A percentile compares a stretch with the other conserved stretches of the same genome.
phyloP scores from a whole-genome alignment of 2,113 vertebrate genomes.

The Rattus rattus region DNA sequence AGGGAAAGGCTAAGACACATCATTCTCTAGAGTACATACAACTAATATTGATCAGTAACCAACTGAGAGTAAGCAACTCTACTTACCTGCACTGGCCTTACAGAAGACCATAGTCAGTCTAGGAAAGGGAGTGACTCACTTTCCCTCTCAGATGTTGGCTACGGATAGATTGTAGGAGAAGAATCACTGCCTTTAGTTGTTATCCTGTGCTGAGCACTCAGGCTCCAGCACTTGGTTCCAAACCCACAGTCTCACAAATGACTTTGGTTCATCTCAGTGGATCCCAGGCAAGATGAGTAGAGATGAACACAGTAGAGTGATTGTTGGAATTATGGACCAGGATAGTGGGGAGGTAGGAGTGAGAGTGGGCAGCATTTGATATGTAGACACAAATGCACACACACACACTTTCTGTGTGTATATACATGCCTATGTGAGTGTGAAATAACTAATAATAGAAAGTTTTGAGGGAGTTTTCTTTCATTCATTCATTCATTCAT shows the following conservation, averaged over 20 bases:
- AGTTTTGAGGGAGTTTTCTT: not conserved
- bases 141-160: not conserved
- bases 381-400: not conserved
- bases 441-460: not conserved
- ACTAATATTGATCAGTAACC: not conserved
- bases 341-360: not conserved
- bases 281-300: not conserved
- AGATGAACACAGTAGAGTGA: not conserved
- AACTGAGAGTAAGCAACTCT: not conserved
- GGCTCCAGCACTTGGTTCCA: not conserved
- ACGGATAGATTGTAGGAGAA: not conserved
- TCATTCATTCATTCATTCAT: not conserved
- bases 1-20: not conserved
- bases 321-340: not conserved
- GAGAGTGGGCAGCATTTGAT: not conserved
- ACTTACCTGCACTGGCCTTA: no score
- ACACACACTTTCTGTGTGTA: not conserved
- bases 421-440: not conserved
- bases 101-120: not conserved
- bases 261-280: not conserved
- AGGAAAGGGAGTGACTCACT: not conserved
- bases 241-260: not conserved
- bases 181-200: not conserved
- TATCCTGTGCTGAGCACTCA: not conserved
- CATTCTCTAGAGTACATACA: not conserved